Evolutionary conservation across 1,140 invertebrate species (phyloP).

Genomic region (Nephotettix cincticeps): DNA sequence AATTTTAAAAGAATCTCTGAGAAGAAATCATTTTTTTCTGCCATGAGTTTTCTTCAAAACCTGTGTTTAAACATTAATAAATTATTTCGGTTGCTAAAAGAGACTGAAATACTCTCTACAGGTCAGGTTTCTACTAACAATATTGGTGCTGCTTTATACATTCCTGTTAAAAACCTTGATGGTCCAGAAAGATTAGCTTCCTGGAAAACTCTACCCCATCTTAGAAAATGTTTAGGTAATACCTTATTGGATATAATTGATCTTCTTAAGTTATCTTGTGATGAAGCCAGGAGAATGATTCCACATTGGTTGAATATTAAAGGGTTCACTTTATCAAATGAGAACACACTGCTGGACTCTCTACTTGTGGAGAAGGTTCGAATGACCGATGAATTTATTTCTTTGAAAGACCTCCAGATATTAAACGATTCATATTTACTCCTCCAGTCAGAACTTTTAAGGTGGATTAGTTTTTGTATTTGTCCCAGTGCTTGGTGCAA

Average conservation of each 20-base stretch:
- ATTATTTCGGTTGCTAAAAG: background rate
- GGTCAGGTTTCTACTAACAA: background rate
- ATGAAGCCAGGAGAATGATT: background rate
- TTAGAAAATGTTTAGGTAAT: background rate
- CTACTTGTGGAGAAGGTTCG: background rate
- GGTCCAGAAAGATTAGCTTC: background rate
- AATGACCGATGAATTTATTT: background rate
- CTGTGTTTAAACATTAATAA: background rate
- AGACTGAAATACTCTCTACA: background rate
- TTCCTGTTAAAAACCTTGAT: background rate
- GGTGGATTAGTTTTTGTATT: background rate
- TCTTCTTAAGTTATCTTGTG: background rate
- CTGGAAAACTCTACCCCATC: background rate
- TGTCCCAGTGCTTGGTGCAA: background rate
- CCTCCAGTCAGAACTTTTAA: background rate
- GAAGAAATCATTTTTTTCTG: background rate
- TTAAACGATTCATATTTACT: background rate
- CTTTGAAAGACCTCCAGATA: background rate
- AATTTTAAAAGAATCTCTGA: background rate
- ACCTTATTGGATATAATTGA: background rate
- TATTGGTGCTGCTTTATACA: background rate
- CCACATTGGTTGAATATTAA: background rate
- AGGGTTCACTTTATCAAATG: background rate
- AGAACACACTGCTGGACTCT: background rate
- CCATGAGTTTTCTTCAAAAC: background rate